Percentiles rank a stretch among this genome's conserved stretches.
Conservation (phyloP, 2,113 vertebrate species). For the Semnopithecus entellus region DNA sequence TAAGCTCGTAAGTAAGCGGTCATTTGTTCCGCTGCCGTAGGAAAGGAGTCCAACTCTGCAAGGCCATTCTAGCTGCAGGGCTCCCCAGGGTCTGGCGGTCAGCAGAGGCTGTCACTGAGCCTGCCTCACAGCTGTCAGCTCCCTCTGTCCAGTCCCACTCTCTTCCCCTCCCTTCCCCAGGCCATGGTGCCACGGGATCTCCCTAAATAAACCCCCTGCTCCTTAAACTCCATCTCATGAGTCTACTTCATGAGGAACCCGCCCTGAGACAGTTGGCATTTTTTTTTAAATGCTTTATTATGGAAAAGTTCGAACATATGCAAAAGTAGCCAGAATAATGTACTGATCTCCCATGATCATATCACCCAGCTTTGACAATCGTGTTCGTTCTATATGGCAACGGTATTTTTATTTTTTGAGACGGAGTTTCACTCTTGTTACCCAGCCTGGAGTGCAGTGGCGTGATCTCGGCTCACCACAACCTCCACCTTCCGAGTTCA, state of each 20-base stretch:
- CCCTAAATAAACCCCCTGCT: neutral
- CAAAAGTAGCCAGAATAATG: neutral
- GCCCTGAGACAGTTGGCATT: neutral
- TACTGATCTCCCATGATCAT: neutral
- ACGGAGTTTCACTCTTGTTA: no score
- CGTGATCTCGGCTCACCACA: no score
- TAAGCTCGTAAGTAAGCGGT: neutral
- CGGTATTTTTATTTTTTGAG: neutral
- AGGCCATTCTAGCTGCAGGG: neutral
- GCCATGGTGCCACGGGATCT: neutral
- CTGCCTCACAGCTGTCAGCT: neutral
- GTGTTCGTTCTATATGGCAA: neutral
- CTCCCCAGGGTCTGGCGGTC: no score
- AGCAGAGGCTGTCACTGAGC: neutral
- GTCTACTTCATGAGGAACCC: neutral
- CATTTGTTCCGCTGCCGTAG: neutral
- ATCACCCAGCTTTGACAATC: neutral
- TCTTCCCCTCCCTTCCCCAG: neutral
- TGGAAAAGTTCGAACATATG: neutral
- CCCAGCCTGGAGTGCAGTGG: no score
- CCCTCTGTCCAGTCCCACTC: neutral
- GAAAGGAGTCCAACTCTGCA: neutral
- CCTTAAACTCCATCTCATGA: neutral
- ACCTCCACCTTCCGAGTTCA: no score
- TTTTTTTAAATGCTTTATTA: neutral